phyloP scores from a whole-genome alignment of 2,797 vertebrate species.

The Macropodus opercularis region DNA sequence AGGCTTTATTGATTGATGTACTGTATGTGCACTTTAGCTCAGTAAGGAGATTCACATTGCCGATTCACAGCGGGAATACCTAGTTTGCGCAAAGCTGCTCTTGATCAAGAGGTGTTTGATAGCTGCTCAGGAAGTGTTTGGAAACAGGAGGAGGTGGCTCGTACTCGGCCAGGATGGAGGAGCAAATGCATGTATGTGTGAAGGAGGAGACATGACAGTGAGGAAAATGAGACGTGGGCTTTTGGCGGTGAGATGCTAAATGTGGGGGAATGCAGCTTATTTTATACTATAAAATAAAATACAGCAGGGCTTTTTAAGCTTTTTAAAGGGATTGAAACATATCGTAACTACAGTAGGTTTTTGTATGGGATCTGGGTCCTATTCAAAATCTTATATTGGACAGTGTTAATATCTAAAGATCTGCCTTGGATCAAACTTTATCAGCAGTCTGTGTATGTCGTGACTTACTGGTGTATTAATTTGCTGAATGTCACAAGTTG shows the following conservation, averaged over 20 bases:
- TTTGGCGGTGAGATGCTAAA: conserved; percentile 30
- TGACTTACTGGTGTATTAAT: too few species aligned
- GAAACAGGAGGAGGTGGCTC: conserved; percentile 30
- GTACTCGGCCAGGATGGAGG: conserved; percentile 20
- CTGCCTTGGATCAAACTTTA: too few species aligned
- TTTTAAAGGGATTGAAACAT: conserved; percentile 17
- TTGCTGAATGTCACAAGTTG: too few species aligned
- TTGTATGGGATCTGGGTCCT: too few species aligned
- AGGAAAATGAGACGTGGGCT: conserved; percentile 32
- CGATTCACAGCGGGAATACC: conserved; percentile 55
- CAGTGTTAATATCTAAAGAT: too few species aligned
- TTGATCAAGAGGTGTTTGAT: conserved; percentile 62
- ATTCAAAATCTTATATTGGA: too few species aligned
- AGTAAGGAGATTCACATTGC: conserved; percentile 47
- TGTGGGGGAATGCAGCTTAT: conserved; percentile 24
- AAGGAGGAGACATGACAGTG: conserved; percentile 30
- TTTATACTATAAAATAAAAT: conserved; percentile 34
- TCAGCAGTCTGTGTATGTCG: too few species aligned
- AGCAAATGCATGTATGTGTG: conserved; percentile 8
- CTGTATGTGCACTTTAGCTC: conserved; percentile 36
- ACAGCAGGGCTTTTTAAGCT: conserved; percentile 2
- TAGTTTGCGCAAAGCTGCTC: conserved; percentile 32
- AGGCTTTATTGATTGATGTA: conserved; percentile 51
- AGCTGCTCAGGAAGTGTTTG: conserved; percentile 51
- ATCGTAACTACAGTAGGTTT: neutral